Evolutionary conservation across 2,888 invertebrate species (phyloP), one percentile per base, ranked within the genome.

Genomic region (Hemithea aestivaria): DNA sequence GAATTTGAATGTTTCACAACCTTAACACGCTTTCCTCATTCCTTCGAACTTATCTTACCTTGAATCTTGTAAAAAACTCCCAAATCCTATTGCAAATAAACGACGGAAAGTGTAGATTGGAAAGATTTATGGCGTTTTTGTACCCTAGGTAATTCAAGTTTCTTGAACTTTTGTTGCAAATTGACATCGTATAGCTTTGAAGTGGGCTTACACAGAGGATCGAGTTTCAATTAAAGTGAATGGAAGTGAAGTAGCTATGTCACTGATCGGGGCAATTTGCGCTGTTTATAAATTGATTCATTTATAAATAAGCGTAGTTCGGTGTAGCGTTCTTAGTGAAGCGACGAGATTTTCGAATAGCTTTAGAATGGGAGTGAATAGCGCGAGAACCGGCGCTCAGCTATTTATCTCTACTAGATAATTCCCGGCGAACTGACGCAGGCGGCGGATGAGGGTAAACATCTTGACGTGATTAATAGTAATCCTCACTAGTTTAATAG

Each of bases 391-490:
- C 69, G 69, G 66, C 66, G 65, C 70, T 67, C 16, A 2, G 55
- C 72, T 77, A 78, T 79, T 76, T 78, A 79, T 79, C 78, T 78
- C 72, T 67, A 72, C 74, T 65, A 75, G 78, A 80, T 80, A 80
- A 80, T 76, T 80, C 76, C 67, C 67, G 56, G 66, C 59, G 61
- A 74, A 75, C 73, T 78, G 76, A 78, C 80, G 68, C 62, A 62
- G 73, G 80, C 80, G 68, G 61, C 62, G 73, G 80, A 81, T 81
- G 74, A 81, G 81, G 80, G 81, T 82, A 81, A 82, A 79, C 81
- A 81, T 77, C 80, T 79, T 80, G 79, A 73, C 77, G 78, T 82
- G 80, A 82, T 80, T 81, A 80, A 82, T 81, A 73, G 79, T 78
- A 77, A 81, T 78, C 76, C 77, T 70, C 67, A 75, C 73, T 77